Conservation (phyloP, 2,113 vertebrate species). For the rabbit (Oryctolagus cuniculus) region DNA sequence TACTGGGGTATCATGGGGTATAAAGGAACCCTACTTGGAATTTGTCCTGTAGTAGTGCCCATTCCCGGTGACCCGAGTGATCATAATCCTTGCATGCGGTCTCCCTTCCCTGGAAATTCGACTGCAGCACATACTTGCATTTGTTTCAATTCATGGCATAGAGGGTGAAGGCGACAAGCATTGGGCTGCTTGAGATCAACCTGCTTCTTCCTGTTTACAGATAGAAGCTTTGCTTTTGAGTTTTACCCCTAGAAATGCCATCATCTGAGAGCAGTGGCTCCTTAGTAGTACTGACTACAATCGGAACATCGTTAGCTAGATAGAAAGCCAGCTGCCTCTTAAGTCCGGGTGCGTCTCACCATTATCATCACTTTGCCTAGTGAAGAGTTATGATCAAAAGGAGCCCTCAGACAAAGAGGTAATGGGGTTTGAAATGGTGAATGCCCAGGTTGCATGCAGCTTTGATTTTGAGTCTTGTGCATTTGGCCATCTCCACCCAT, state of each 20-base stretch:
- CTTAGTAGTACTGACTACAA: constrained; percentile 54
- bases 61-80: not conserved
- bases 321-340: constrained; percentile 47
- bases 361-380: not conserved
- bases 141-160: constrained; percentile 2
- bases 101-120: not conserved
- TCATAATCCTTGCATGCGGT: not conserved
- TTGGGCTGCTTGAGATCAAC: not conserved
- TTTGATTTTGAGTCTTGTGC: not conserved
- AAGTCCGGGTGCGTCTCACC: not conserved
- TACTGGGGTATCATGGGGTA: too few species aligned
- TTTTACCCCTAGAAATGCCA: constrained; percentile 30
- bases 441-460: not conserved
- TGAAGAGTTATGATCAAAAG: constrained; percentile 27
- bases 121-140: not conserved
- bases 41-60: not conserved
- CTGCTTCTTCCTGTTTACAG: not conserved
- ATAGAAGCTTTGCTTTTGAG: not conserved
- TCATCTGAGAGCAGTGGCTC: not conserved
- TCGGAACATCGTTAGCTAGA: constrained; percentile 72
- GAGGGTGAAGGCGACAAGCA: not conserved
- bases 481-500: not conserved
- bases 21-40: not conserved
- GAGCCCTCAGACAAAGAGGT: not conserved
- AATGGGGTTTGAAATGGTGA: not conserved